Evolutionary conservation across 2,113 vertebrate genomes (phyloP), one percentile per base, ranked within the genome.

Genomic region (Nannospalax galili): DNA sequence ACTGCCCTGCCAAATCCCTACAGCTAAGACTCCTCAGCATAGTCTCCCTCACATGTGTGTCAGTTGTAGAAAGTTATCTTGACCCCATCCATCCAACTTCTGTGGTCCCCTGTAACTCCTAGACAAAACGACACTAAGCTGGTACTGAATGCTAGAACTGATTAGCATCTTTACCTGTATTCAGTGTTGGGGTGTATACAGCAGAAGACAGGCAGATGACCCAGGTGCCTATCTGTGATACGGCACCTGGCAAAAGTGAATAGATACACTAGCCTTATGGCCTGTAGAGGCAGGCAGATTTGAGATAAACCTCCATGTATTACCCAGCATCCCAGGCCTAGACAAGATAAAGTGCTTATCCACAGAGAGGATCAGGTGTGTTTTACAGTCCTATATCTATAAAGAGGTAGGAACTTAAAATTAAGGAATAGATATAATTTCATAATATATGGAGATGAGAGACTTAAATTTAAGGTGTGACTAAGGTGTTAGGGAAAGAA

Each of bases 381-480:
- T 81, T 30, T 24, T 6, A 58, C 35, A 75, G 20, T 37, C 62
- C 88, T 52, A 40, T 82, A 32, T 86, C 40, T 69, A 48, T 78
- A n/a, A 82, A 92, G 42, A 75, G 32, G 17, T n/a, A 90, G 62
- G 73, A 15, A 60, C 64, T 48, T 88, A 45, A 95, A 84, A 89
- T 40, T 77, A 77, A 72, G 84, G 11, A 8, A 73, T 45, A 73
- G 6, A 52, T 45, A 30, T 10, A 72, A 74, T 92, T 81, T 37
- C 19, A 32, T 77, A 42, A 3, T 70, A 12, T 30, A 62, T 30
- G 8, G 17, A 70, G 40, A 89, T 8, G 3, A 87, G 6, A 60
- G 16, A 93, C 77, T 5, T n/a, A n/a, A n/a, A n/a, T n/a, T 90
- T 82, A 90, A 91, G 73, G 78, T 67, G 6, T 11, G 48, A 52